A percentile compares a stretch with the other conserved stretches of the same genome.
Conservation (phyloP, 1,140 invertebrate genomes). For the Zaprionus davidi region DNA sequence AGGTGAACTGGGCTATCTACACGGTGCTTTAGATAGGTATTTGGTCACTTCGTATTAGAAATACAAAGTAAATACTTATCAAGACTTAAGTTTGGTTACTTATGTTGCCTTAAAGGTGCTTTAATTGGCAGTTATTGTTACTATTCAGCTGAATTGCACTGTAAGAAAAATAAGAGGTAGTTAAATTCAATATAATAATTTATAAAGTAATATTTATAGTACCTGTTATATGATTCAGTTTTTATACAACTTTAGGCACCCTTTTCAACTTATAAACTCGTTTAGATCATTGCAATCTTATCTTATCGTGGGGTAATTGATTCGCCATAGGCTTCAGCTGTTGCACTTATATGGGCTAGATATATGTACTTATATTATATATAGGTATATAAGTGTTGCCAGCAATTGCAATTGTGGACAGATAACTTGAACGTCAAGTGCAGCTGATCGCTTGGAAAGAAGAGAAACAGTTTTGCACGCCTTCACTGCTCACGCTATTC, state of each 20-base stretch:
- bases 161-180: neutral
- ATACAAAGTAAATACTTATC: neutral
- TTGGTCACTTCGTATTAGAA: conserved; percentile 23
- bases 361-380: neutral
- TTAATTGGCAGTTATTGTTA: neutral
- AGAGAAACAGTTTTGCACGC: conserved; percentile 50
- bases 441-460: conserved; percentile 66
- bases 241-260: neutral
- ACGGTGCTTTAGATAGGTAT: conserved; percentile 7
- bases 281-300: conserved; percentile 26
- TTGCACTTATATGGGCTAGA: conserved; percentile 29
- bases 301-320: conserved; percentile 49
- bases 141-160: neutral
- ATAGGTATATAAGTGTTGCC: conserved; percentile 1
- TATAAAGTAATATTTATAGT: neutral
- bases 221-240: neutral
- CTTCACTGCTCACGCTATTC: conserved; percentile 30
- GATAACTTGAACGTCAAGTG: conserved; percentile 73
- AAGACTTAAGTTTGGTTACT: neutral
- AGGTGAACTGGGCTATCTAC: conserved; percentile 33
- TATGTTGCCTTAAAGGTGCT: neutral
- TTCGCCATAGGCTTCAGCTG: conserved; percentile 40
- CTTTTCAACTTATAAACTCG: neutral
- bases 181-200: neutral
- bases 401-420: conserved; percentile 45